Evolutionary conservation across 2,797 vertebrate species (phyloP), one percentile per base, ranked within the genome.

Genomic region (Gobio occitaniae): DNA sequence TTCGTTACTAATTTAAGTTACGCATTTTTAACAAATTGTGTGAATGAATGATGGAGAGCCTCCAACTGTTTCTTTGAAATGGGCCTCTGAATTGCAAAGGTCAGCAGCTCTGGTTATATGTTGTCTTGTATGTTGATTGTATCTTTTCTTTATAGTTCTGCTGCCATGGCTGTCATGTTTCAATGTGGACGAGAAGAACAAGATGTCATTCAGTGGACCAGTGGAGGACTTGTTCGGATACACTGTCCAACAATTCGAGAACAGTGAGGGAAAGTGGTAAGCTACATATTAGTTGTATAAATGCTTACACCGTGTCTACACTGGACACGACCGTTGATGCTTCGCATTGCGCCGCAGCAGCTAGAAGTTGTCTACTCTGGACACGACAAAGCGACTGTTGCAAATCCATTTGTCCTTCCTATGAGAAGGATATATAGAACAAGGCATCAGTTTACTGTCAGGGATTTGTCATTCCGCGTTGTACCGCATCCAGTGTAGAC

Each of bases 151-250:
- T 36, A 29, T 90, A 96, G 96, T 87, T 89, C 68, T 97, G 77
- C 89, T 97, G 91, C 92, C 92, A 4, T 91, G 93, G 21, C 87
- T 93, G 12, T 6, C 84, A 50, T 93, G 95, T 88, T 99, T 98
- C 88, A 99, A 99, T 8, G 96, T 99, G 89, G 97, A 99, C 85
- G 97, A 98, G 91, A 99, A 99, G 91, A 97, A 97, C 68, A 92
- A 93, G 0, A 82, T 98, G 95, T 97, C 95, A 0, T 99, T 99
- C 92, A 95, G 85, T 6, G 98, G 98, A 0, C 95, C 97, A 0
- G 91, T 98, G 90, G 97, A 97, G 78, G 98, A 99, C 89, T 96
- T 99, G 97, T 99, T 99, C 0, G 98, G 98, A 29, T 99, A 99
- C 89, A 97, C 97, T 0, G 97, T 99, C 80, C 98, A 99, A 89